Base-by-base conservation (phyloP, 2,113 vertebrate genomes). In the Sander lucioperca region DNA sequence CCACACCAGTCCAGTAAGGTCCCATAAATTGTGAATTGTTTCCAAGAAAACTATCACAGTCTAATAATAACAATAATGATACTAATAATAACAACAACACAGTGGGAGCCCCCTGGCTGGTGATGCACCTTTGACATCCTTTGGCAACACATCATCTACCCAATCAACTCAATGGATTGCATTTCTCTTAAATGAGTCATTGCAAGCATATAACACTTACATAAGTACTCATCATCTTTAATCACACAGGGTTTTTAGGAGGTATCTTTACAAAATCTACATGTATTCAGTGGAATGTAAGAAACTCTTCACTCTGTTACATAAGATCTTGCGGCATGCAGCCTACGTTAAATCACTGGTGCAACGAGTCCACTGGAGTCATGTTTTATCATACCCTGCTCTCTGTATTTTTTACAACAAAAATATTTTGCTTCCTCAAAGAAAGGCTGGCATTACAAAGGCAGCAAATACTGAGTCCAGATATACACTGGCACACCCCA, bases 191-290 rank as follows among this genome's bases (percentile, higher is more conserved):
- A 33, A 82, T 84, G 51, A 77, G 50, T 85, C 56, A 82, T 6
- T 16, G 76, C 66, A 63, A 77, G 43, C 62, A 58, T 51, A n/a
- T 13, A 74, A 48, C 36, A 64, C 69, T 57, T 82, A 47, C 33
- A 64, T 58, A 50, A 54, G 36, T 33, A 65, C 11, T n/a, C 25
- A 27, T 48, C 48, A 19, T 74, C 19, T 78, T 71, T 56, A 47
- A 83, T 51, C 74, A 83, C 15, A 69, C 61, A 2, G 9, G 18
- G 27, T 56, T 51, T 59, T 39, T 54, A 48, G 16, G 69, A 85
- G 74, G 53, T 80, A 61, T 86, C 57, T 85, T 84, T 84, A 87
- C 80, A 89, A 83, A 43, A 79, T 83, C 13, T 85, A 88, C 85
- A 82, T 30, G 57, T 77, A 54, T 47, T 83, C 72, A 81, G 43